phyloP scores from a whole-genome alignment of 2,888 invertebrate genomes.

The Tetragonisca angustula region DNA sequence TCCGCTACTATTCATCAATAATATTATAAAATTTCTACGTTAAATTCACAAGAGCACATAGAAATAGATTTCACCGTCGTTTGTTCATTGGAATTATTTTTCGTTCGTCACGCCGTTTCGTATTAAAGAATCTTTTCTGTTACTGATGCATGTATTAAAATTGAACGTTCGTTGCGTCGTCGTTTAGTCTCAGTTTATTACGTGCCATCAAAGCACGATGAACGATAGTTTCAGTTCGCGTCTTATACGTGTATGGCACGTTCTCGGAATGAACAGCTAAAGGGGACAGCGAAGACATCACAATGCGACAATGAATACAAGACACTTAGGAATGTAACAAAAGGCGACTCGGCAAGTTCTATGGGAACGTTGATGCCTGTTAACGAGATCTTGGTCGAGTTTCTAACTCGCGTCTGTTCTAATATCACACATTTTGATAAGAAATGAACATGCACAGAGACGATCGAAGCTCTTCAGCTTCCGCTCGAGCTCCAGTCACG shows the following conservation, averaged over 20 bases:
- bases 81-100: no score
- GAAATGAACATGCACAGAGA: not conserved
- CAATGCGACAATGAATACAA: constrained; percentile 26
- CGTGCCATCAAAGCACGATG: not conserved
- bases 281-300: constrained; percentile 3
- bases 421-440: not conserved
- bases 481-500: not conserved
- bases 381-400: constrained; percentile 24
- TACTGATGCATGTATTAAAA: not conserved
- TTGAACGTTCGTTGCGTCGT: not conserved
- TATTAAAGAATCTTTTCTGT: not conserved
- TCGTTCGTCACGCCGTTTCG: no score
- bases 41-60: no score
- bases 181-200: not conserved
- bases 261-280: not conserved
- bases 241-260: not conserved
- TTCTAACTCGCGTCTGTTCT: not conserved
- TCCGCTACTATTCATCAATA: not conserved
- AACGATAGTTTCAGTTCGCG: not conserved
- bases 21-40: not conserved
- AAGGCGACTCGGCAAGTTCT: constrained; percentile 45
- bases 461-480: not conserved
- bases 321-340: constrained; percentile 38
- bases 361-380: constrained; percentile 30
- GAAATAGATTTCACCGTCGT: no score